Evolutionary conservation across 2,113 vertebrate species (phyloP), one percentile per base, ranked within the genome.

Genomic region (Mastomys coucha): DNA sequence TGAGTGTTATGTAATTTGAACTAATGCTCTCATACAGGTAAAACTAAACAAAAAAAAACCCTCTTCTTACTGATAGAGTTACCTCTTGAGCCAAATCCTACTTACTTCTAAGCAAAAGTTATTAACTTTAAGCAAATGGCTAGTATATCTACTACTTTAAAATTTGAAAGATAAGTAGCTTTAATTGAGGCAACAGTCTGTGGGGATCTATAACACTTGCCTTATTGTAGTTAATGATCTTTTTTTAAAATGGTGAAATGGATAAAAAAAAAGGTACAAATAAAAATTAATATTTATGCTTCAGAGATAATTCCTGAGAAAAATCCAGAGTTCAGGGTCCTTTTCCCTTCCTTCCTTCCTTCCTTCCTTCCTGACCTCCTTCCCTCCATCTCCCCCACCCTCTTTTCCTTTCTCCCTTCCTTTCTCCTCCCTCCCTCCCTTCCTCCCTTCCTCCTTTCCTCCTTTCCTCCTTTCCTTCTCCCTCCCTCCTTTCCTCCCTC

Each of bases 261-360:
- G 49, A 82, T 90, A 14, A 9, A 80, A 51, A 19, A 17, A 58
- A 86, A 80, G 58, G 33, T 93, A 84, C 69, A 94, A 91, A 91
- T 69, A 76, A 92, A 91, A 97, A 85, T 92, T 49, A 95, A 69
- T 91, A 26, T 92, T 97, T 93, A 81, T 92, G 60, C 60, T 26
- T 91, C 81, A 93, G 65, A 93, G n/a, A 12, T 82, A 89, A 92
- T 91, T 97, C 20, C 39, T 81, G 24, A 94, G 63, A 42, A 95
- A 93, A 84, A 85, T 60, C 1, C 19, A 17, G 65, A 84, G 63
- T 77, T 96, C 14, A 86, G 42, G 19, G 67, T 31, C 5, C 4
- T 8, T 51, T 51, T 13, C 28, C 14, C 3, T 42, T 0, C 26
- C n/a, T n/a, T 26, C 76, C 2, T 39, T 28, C 42, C 5, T 10